Base-by-base conservation (phyloP, 2,113 vertebrate genomes). In the Zingel zingel region DNA sequence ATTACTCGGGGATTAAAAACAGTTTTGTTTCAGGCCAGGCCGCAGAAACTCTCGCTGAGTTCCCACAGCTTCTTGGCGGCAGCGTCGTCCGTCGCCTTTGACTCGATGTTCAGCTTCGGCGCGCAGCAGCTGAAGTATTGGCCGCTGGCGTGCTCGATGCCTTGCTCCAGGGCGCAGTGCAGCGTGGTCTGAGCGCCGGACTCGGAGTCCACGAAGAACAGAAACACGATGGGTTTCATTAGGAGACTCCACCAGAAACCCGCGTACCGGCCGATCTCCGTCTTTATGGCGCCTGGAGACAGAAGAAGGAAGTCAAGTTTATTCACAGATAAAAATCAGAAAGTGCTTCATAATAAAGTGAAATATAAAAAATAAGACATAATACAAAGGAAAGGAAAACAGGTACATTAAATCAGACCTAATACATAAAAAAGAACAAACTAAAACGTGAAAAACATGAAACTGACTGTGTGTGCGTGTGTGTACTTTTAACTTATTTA, bases 171-270 rank as follows among this genome's bases (percentile, higher is more conserved):
- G 19, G 89, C 77, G 13, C 88, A 91, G 77, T 91, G 70, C n/a
- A 93, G 85, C 2, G 77, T 86, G 3, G 87, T 90, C 90, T 93
- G 92, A 54, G 84, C 80, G 23, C 88, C 90, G 0, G 77, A 78
- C 7, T 80, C 77, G 2, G 63, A 64, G 2, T 88, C 78, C 51
- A 56, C 2, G 6, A 56, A 68, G 75, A 91, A 84, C 1, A 89
- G 45, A 19, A 19, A 25, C 3, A 57, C 0, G 3, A 74, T 0
- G 10, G 64, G 88, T 1, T 0, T 1, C n/a, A 53, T 0, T 1
- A 82, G 0, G 1, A 86, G 45, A 4, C 1, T 65, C 76, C 67
- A 85, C 83, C 25, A 77, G 30, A 78, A 43, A 3, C 57, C 6
- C 1, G 11, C 0, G 14, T 83, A 3, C 1, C 78, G 77, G 1